Percentiles rank a stretch among this genome's conserved stretches.
phyloP scores from a whole-genome alignment of 1,140 invertebrate genomes.

The Neotoxoptera formosana region DNA sequence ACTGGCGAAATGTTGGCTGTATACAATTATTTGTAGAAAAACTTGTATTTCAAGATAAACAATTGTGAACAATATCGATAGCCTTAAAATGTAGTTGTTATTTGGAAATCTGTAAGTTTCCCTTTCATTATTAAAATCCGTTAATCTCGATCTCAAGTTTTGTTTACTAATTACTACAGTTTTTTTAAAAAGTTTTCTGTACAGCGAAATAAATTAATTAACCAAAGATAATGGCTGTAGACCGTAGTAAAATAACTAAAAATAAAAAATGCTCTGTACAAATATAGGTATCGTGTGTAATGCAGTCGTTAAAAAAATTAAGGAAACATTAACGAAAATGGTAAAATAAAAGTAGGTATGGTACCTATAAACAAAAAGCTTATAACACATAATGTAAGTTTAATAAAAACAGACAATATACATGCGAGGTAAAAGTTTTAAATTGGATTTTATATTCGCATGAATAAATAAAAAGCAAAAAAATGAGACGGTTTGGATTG shows the following conservation, averaged over 20 bases:
- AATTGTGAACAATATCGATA: slow-evolving; percentile 17
- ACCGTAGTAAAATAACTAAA: not conserved
- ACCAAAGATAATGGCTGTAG: not conserved
- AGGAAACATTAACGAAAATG: not conserved
- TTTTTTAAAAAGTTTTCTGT: not conserved
- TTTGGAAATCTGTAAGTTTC: not conserved
- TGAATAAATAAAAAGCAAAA: not conserved
- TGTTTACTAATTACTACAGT: slow-evolving; percentile 17
- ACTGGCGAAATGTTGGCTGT: not conserved
- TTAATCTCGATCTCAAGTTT: not conserved
- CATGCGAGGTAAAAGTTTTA: not conserved
- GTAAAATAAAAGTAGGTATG: not conserved
- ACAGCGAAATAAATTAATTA: slow-evolving; percentile 14
- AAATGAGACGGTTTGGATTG: not conserved
- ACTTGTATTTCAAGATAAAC: not conserved
- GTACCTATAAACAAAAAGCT: not conserved
- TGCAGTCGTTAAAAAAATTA: not conserved
- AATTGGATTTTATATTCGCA: not conserved
- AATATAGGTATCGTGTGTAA: not conserved
- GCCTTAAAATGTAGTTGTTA: not conserved
- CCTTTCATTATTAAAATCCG: not conserved
- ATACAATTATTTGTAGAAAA: not conserved
- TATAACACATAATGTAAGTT: slow-evolving; percentile 3
- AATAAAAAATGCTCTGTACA: not conserved
- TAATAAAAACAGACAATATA: not conserved